Percentiles rank a stretch among this genome's conserved stretches.
Conservation (phyloP, 2,113 vertebrate species). For the Tachycineta bicolor region DNA sequence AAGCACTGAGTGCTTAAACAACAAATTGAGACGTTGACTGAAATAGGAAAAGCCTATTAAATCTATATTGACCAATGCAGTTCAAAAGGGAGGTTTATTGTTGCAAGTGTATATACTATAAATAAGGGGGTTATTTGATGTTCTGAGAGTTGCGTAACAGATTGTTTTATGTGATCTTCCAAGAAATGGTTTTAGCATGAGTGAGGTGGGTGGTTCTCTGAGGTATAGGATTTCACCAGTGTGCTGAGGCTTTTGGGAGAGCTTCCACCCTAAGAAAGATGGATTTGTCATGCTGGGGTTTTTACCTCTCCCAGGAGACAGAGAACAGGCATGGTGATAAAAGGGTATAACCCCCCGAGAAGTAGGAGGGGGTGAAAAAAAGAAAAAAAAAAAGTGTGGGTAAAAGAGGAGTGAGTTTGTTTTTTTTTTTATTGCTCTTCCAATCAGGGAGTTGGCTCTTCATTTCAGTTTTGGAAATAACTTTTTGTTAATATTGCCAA, state of each 20-base stretch:
- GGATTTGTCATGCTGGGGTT: background rate
- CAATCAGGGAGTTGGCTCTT: background rate
- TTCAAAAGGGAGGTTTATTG: conserved; percentile 39
- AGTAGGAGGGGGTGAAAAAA: rapidly evolving
- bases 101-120: conserved; percentile 47
- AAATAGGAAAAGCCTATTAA: conserved; percentile 11
- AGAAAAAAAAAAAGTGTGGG: background rate
- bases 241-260: background rate
- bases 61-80: conserved; percentile 41
- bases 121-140: conserved; percentile 54
- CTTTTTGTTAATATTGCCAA: background rate
- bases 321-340: background rate
- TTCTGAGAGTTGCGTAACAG: conserved; percentile 12
- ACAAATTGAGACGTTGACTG: conserved; percentile 43
- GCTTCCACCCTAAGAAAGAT: background rate
- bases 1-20: conserved; percentile 32
- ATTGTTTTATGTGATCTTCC: background rate
- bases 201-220: conserved; percentile 33
- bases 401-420: background rate
- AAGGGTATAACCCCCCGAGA: background rate
- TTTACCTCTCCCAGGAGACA: background rate
- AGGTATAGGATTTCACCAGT: background rate
- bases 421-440: background rate
- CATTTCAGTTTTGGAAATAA: conserved; percentile 17
- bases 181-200: conserved; percentile 43